Conservation (phyloP, 2,888 invertebrate genomes). For the Eulithis prunata region DNA sequence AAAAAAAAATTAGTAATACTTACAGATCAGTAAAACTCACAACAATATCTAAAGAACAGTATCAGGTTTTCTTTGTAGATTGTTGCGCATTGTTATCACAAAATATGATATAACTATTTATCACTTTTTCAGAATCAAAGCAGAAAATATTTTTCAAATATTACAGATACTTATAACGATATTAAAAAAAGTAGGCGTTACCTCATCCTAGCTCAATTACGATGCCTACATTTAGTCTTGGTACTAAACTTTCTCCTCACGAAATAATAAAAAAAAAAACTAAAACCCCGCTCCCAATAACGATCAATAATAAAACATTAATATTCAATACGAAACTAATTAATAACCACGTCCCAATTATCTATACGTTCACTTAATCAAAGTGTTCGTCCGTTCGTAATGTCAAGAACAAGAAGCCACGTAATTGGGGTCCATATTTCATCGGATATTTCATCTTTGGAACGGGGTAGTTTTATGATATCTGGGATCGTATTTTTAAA, state of each 20-base stretch:
- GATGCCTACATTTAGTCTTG: too few relatives aligned
- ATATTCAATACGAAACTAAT: slow-evolving; percentile 60
- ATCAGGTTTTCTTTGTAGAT: too few relatives aligned
- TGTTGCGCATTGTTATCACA: too few relatives aligned
- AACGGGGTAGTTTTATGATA: slow-evolving; percentile 37
- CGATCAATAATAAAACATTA: slow-evolving; percentile 45
- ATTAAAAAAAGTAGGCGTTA: too few relatives aligned
- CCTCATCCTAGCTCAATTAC: too few relatives aligned
- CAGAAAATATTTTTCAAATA: too few relatives aligned
- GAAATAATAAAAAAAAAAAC: slow-evolving; percentile 46
- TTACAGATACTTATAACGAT: too few relatives aligned
- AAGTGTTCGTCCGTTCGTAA: slow-evolving; percentile 48
- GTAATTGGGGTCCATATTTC: slow-evolving; percentile 71
- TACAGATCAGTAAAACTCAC: too few relatives aligned
- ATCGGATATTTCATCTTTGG: slow-evolving; percentile 47
- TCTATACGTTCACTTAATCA: slow-evolving; percentile 66
- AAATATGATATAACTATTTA: too few relatives aligned
- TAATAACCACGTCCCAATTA: slow-evolving; percentile 73
- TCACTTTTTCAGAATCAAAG: too few relatives aligned
- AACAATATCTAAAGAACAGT: too few relatives aligned
- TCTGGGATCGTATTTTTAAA: slow-evolving; percentile 9
- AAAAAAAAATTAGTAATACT: too few relatives aligned
- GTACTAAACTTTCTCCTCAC: slow-evolving; percentile 13
- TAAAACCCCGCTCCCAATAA: slow-evolving; percentile 37
- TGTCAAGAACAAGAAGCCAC: slow-evolving; percentile 63